Evolutionary conservation across 2,797 vertebrate species (phyloP), one percentile per base, ranked within the genome.

Genomic region (Orestias chungarensis): DNA sequence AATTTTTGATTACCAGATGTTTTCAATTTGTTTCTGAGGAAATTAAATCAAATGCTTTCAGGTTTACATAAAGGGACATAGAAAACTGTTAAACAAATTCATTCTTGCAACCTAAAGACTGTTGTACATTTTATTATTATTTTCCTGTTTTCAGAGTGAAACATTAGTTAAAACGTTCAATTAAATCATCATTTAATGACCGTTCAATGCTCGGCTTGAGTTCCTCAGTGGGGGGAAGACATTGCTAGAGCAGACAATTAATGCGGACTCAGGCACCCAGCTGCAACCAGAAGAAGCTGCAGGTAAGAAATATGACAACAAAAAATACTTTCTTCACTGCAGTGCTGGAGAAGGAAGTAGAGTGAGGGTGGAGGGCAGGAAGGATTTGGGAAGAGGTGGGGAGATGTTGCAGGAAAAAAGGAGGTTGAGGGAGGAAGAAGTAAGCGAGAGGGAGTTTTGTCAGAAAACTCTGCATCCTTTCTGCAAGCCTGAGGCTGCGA

Each of bases 271-370:
- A 70, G 80, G 80, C 81, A 46, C 78, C 29, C 57, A 47, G 78
- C 87, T 66, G 84, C 59, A 81, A 80, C 50, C 74, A 38, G 43
- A 33, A 78, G 72, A 79, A 69, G 79, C 82, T 84, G 83, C 88
- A 90, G 88, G 89, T 90, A 75, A 44, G 62, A 75, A 70, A 70
- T 73, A 43, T 81, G 83, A 82, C 80, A 87, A 76, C 20, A 25
- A 81, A 86, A 87, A 76, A 79, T 73, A 84, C 88, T 88, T 88
- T 88, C 82, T 82, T 78, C 83, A 87, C 68, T 67, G 76, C 33
- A 50, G 78, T 65, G 66, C 82, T 40, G 68, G 59, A 82, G 50
- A 50, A 62, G 70, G 70, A 70, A 40, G 43, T 18, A 29, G 29
- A 7, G 27, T 31, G 42, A 3, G 11, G 4, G 12, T 9, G 25